Evolutionary conservation across 2,113 vertebrate species (phyloP).

Genomic region (Condylura cristata): DNA sequence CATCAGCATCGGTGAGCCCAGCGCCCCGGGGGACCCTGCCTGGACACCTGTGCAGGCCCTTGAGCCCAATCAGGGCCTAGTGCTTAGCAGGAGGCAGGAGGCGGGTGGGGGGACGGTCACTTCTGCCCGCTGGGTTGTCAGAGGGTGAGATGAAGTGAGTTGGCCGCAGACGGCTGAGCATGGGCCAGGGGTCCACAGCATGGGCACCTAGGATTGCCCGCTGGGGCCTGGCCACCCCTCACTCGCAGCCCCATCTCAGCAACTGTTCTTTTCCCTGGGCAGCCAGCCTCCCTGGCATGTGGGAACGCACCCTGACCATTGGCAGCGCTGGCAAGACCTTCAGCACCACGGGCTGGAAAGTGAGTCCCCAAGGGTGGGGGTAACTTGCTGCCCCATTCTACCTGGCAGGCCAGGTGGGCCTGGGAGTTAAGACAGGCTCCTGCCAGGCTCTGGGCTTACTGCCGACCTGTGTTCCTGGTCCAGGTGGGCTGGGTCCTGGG

Average conservation of each 20-base stretch:
- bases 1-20: slow-evolving; percentile 90
- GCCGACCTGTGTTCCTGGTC: background rate
- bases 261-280: slow-evolving; percentile 23
- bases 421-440: background rate
- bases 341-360: slow-evolving; percentile 97
- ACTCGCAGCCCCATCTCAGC: background rate
- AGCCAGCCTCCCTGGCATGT: slow-evolving; percentile 97
- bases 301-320: slow-evolving; percentile 93
- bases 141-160: background rate
- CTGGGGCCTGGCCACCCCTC: background rate
- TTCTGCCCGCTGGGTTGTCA: background rate
- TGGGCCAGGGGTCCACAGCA: background rate
- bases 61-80: background rate
- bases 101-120: background rate
- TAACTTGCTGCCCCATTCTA: rapidly evolving
- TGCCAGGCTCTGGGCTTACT: background rate
- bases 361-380: slow-evolving; percentile 59
- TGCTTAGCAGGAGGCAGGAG: background rate
- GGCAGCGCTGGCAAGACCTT: slow-evolving; percentile 97
- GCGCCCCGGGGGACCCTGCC: background rate
- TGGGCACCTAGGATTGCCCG: too few relatives aligned
- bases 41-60: background rate
- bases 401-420: background rate
- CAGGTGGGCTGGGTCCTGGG: slow-evolving; percentile 96
- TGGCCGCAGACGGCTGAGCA: background rate